These are phyloP conservation scores for Aphelocoma coerulescens DNA, from an alignment of 2,113 vertebrate species.

Conservation along the genomic window DNA sequence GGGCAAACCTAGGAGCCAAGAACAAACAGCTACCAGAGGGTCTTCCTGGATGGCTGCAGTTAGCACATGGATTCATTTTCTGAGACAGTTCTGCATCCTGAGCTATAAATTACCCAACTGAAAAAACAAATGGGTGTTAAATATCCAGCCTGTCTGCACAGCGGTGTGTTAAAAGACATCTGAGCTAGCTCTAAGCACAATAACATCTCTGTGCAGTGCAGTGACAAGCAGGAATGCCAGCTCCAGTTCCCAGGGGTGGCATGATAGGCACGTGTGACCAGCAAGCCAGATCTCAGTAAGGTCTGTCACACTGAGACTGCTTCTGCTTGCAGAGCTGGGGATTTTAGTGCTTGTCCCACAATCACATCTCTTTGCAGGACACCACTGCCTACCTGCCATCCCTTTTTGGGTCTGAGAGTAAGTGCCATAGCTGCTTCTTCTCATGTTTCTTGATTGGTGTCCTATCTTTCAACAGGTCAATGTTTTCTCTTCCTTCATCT, in stretches of 20 bases:
- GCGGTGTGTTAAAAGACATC: neutral
- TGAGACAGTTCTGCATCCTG: neutral
- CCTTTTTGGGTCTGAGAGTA: neutral
- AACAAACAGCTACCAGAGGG: neutral
- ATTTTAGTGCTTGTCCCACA: neutral
- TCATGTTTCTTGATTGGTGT: neutral
- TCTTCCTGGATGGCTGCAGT: neutral
- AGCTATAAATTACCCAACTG: neutral
- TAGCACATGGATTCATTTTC: neutral
- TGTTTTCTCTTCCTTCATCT: neutral
- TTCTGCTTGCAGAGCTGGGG: neutral
- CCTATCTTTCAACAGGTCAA: neutral
- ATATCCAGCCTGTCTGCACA: neutral
- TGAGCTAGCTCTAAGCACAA: neutral
- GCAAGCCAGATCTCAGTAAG: neutral
- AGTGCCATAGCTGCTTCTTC: neutral
- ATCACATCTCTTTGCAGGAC: neutral
- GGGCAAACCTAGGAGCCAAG: neutral
- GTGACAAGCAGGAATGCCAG: neutral
- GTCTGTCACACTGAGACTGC: neutral
- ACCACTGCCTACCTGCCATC: neutral
- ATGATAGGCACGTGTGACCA: rapidly evolving
- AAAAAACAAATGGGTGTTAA: neutral
- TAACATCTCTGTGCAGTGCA: neutral
- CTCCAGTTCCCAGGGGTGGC: neutral